These are phyloP conservation scores for Achatina immaculata DNA, from an alignment of 1,140 invertebrate genomes.

Conservation along the genomic window DNA sequence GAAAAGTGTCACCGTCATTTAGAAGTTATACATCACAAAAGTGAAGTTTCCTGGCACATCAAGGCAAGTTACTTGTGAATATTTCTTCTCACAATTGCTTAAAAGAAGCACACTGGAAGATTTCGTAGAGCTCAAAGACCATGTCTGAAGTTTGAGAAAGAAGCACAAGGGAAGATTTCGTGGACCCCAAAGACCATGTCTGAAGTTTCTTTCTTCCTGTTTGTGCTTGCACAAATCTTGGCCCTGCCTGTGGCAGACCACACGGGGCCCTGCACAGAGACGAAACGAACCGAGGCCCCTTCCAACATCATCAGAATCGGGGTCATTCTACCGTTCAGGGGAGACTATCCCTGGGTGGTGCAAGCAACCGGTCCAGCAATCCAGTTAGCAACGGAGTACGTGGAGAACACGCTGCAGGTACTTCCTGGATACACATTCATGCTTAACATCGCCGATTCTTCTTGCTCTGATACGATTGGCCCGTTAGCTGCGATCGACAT, in stretches of 20 bases:
- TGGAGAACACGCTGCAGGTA: constrained; percentile 27
- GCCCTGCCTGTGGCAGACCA: no score
- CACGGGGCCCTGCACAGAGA: background rate
- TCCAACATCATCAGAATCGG: constrained; percentile 38
- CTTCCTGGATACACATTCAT: constrained; percentile 44
- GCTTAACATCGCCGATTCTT: constrained; percentile 60
- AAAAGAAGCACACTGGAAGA: no score
- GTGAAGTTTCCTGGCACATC: no score
- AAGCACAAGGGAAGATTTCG: no score
- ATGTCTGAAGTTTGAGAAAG: no score
- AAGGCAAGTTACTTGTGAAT: no score
- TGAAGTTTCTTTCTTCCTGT: background rate
- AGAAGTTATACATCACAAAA: no score
- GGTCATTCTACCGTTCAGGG: constrained; percentile 33
- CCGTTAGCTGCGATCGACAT: constrained; percentile 66
- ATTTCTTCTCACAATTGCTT: no score
- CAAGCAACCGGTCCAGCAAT: constrained; percentile 50
- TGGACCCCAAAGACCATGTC: no score
- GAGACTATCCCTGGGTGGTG: constrained; percentile 37
- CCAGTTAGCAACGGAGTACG: constrained; percentile 51
- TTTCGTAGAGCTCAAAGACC: no score
- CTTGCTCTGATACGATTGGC: constrained; percentile 66
- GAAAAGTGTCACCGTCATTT: no score
- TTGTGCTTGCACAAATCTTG: background rate
- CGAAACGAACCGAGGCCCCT: background rate